Conservation (phyloP, 2,888 invertebrate species). For the Lissonota sp. region DNA sequence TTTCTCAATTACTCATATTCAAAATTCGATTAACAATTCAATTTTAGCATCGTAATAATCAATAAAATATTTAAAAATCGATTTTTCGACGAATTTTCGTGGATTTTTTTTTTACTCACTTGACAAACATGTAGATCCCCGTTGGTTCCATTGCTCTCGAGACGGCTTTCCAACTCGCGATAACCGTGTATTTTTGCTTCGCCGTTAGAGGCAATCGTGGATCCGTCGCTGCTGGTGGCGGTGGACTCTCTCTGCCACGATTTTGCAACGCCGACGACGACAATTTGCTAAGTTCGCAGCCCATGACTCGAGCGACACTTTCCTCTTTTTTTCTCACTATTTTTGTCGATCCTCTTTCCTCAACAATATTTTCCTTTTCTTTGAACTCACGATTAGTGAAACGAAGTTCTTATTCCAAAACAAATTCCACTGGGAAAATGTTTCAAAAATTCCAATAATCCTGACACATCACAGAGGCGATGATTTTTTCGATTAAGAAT, state of each 20-base stretch:
- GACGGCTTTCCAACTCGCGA: constrained; percentile 96
- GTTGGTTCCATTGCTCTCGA: constrained; percentile 95
- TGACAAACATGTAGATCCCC: constrained; percentile 95
- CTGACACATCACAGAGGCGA: too few relatives aligned
- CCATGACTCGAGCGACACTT: constrained; percentile 85
- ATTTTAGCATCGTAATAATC: too few relatives aligned
- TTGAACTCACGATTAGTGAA: too few relatives aligned
- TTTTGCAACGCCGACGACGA: constrained; percentile 85
- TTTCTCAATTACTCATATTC: too few relatives aligned
- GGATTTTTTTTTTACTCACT: constrained; percentile 81
- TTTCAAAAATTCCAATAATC: too few relatives aligned
- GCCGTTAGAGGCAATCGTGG: constrained; percentile 93
- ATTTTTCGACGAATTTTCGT: too few relatives aligned
- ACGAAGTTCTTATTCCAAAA: too few relatives aligned
- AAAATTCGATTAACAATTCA: too few relatives aligned
- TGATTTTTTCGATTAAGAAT: too few relatives aligned
- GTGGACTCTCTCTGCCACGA: constrained; percentile 86
- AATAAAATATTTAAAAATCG: too few relatives aligned
- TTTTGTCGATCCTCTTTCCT: not conserved
- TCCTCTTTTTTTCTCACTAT: not conserved
- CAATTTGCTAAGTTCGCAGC: constrained; percentile 91
- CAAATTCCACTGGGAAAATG: too few relatives aligned
- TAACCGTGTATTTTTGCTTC: constrained; percentile 94
- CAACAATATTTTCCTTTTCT: not conserved
- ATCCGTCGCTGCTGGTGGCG: constrained; percentile 90